These are phyloP conservation scores for Luperina nickerlii DNA, from an alignment of 2,888 invertebrate species.

Conservation along the genomic window DNA sequence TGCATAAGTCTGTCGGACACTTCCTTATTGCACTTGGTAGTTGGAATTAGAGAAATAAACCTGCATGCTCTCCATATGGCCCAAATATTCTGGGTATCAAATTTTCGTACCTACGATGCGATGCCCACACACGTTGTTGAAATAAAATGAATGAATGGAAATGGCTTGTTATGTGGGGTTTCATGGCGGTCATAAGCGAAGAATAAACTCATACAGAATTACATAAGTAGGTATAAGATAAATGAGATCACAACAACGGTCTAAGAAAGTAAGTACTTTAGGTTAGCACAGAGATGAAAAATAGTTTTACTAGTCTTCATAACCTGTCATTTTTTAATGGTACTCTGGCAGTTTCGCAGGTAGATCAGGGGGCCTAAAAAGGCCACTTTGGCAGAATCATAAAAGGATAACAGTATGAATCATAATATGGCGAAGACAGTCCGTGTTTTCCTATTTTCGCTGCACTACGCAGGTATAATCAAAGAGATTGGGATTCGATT, in stretches of 20 bases:
- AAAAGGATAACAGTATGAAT: no score
- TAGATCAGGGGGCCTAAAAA: no score
- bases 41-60: conserved; percentile 6
- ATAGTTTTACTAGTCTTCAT: neutral
- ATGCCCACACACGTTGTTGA: conserved; percentile 54
- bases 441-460: no score
- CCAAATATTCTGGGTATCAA: conserved; percentile 26
- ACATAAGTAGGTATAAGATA: neutral
- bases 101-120: conserved; percentile 10
- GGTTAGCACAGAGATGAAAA: no score
- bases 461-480: no score
- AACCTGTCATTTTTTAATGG: no score
- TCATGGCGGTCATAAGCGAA: neutral
- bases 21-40: conserved; percentile 40
- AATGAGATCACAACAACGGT: neutral
- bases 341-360: no score
- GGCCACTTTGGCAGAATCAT: no score
- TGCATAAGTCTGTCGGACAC: conserved; percentile 22
- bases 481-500: no score
- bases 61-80: neutral
- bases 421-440: no score
- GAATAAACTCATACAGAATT: neutral
- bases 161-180: neutral
- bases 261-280: neutral
- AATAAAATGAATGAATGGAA: conserved; percentile 26